Base-by-base conservation (phyloP, 2,113 vertebrate species). In the Thalassarche chlororhynchos region DNA sequence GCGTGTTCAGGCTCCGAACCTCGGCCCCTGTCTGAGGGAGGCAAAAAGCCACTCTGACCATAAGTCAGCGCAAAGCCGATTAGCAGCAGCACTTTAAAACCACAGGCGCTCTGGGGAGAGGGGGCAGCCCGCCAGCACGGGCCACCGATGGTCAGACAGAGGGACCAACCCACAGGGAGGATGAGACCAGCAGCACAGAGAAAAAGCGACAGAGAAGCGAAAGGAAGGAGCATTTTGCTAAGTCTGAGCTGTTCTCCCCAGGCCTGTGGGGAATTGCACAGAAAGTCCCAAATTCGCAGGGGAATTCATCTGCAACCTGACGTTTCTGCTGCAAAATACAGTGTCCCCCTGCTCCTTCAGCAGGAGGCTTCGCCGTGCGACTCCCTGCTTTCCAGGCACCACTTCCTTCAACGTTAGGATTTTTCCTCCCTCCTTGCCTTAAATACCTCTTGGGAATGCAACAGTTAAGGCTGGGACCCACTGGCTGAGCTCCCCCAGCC, bases 31-130 rank as follows among this genome's bases (percentile, higher is more conserved):
- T 95, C 95, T 84, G 96, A 98, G 98, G 98, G 98, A 98, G 97
- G 98, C 97, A 98, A 98, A 98, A 98, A 99, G 98, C 98, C 98
- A 98, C 98, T 98, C 93, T 64, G 95, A 98, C 98, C 98, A 90
- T 98, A 99, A 99, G 98, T 99, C 99, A 98, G 98, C 97, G 77
- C 93, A 98, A 99, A 99, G 99, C 98, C 91, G 98, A 99, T 99
- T 99, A 99, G 98, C 98, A 98, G 99, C 99, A 99, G 98, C 98
- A 98, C 98, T 98, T 98, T 96, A 98, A 99, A 99, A 98, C 97
- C 91, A 21, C 97, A 93, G 96, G 97, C 91, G 60, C 93, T 82
- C 60, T 6, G 7, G 85, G 97, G 92, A 98, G 78, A 82, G 54
- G 46, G 47, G 46, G 14, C 78, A 79, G 38, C 79, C 72, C 6